Conservation (phyloP, 2,888 invertebrate species). For the Cantharis rufa region DNA sequence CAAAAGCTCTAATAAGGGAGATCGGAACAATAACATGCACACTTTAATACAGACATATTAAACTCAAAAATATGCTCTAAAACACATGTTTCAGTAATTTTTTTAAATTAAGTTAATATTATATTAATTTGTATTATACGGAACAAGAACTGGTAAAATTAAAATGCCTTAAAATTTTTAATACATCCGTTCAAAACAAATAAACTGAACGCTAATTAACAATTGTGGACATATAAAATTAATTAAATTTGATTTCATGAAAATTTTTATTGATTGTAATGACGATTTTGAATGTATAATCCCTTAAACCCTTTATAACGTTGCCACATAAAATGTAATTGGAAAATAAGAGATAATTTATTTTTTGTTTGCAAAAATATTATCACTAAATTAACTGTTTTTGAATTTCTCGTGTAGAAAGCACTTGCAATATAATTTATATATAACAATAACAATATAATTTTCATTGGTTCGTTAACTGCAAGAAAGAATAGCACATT, state of each 20-base stretch:
- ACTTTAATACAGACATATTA: too few relatives aligned
- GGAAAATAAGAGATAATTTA: neutral
- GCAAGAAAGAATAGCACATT: neutral
- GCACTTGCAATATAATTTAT: neutral
- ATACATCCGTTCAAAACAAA: neutral
- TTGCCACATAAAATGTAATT: neutral
- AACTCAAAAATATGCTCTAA: neutral
- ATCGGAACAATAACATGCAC: too few relatives aligned
- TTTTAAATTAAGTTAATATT: neutral
- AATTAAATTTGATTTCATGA: neutral
- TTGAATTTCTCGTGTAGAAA: neutral
- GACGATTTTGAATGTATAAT: neutral
- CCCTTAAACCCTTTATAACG: neutral
- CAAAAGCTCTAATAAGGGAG: too few relatives aligned
- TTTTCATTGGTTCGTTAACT: neutral
- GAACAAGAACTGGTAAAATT: neutral
- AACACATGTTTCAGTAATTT: neutral
- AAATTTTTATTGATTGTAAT: neutral
- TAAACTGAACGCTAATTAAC: neutral
- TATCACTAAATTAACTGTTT: neutral
- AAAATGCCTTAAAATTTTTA: neutral
- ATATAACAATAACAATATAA: neutral
- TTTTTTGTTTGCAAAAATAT: neutral
- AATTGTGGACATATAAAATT: neutral
- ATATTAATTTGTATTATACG: neutral